Evolutionary conservation across 2,888 invertebrate genomes (phyloP).

Genomic region (Diadegma fenestrale): DNA sequence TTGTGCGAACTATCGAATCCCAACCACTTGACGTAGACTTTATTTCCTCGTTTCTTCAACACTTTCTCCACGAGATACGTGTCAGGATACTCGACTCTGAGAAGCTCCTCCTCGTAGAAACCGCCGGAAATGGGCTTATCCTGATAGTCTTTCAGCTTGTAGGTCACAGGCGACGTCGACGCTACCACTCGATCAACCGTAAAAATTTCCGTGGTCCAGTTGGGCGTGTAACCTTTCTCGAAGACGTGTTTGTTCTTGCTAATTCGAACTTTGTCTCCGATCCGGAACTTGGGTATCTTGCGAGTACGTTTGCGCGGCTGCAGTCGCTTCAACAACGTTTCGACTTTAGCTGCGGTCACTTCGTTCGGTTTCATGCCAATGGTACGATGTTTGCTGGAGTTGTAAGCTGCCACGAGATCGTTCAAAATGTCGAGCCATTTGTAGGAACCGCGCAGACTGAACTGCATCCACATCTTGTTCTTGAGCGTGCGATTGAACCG

Average conservation of each 20-base stretch:
- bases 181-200: conserved; percentile 66
- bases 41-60: no score
- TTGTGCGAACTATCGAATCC: conserved; percentile 55
- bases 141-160: conserved; percentile 75
- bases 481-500: no score
- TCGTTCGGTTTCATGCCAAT: conserved; percentile 78
- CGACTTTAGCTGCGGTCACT: conserved; percentile 76
- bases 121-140: conserved; percentile 73
- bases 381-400: conserved; percentile 78
- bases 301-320: conserved; percentile 18
- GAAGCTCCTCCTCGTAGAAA: no score
- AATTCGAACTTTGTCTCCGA: no score
- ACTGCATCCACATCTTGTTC: no score
- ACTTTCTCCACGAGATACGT: no score
- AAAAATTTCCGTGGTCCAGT: conserved; percentile 81
- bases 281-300: conserved; percentile 64
- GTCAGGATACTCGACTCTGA: no score
- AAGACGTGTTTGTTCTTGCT: no score
- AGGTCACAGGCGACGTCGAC: conserved; percentile 76
- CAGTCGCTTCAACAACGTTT: conserved; percentile 54
- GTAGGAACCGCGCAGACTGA: no score
- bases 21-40: no score
- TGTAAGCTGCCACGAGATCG: conserved; percentile 72
- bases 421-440: conserved; percentile 66
- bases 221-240: no score